Percentiles rank a stretch among this genome's conserved stretches.
These are phyloP conservation scores for Ricordea florida DNA, from an alignment of 92 coral and sea anemone species.

Conservation along the genomic window DNA sequence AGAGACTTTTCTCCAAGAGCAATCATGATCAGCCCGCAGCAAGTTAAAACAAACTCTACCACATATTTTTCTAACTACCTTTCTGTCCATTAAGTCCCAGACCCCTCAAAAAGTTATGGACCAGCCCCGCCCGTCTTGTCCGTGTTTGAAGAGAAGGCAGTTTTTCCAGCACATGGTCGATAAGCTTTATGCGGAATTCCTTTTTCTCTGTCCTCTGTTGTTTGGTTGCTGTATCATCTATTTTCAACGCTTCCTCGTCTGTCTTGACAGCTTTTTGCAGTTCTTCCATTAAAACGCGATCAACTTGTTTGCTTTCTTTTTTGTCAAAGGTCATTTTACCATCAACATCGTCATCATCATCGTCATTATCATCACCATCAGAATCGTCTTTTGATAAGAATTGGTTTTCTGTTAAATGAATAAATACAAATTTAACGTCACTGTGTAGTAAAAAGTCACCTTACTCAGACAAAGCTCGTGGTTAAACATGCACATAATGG, in stretches of 20 bases:
- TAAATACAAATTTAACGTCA: neutral
- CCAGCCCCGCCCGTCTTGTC: conserved; percentile 34
- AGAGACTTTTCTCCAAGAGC: too few relatives aligned
- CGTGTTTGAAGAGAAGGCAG: conserved; percentile 31
- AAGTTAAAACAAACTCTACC: neutral
- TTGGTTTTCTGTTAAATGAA: conserved; percentile 2
- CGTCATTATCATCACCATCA: neutral
- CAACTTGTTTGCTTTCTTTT: neutral
- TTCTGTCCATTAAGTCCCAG: conserved; percentile 21
- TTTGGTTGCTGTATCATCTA: conserved; percentile 15
- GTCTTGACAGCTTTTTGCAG: neutral
- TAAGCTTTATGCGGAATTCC: conserved; percentile 13
- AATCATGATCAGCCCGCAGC: too few relatives aligned
- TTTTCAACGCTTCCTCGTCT: conserved; percentile 10
- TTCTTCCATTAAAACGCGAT: neutral
- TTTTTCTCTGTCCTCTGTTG: conserved; percentile 21
- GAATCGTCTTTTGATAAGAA: neutral
- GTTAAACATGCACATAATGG: too few relatives aligned
- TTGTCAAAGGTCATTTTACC: neutral
- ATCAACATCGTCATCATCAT: conserved; percentile 10
- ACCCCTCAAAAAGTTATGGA: conserved; percentile 44
- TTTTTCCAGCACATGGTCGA: conserved; percentile 27
- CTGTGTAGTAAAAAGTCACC: neutral
- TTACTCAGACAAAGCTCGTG: too few relatives aligned
- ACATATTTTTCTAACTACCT: neutral